A percentile compares a stretch with the other conserved stretches of the same genome.
phyloP scores from a whole-genome alignment of 2,113 vertebrate genomes.

The Micronycteris hirsuta region DNA sequence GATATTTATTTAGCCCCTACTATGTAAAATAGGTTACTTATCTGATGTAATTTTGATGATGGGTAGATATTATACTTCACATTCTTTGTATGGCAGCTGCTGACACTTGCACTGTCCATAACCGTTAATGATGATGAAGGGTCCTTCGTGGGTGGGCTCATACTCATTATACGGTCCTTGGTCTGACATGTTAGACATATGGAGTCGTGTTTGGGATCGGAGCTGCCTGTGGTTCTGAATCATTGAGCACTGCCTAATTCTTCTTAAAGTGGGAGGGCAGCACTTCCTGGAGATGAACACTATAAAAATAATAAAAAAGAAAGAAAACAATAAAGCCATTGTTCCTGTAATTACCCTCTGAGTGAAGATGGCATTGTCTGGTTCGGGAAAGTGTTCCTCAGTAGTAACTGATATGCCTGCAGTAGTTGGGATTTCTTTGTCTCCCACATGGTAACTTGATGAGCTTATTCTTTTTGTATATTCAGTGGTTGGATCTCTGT shows the following conservation, averaged over 20 bases:
- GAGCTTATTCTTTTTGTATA: conserved; percentile 94
- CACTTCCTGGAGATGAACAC: conserved; percentile 99
- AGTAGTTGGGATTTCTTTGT: conserved; percentile 95
- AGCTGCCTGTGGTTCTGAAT: conserved; percentile 98
- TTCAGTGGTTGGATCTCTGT: conserved; percentile 88
- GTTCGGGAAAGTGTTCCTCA: conserved; percentile 88
- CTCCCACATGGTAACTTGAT: conserved; percentile 93
- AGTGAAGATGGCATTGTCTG: conserved; percentile 96
- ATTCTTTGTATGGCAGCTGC: conserved; percentile 99
- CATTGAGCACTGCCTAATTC: conserved; percentile 97
- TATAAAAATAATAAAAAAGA: conserved; percentile 99
- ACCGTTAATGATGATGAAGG: conserved; percentile 98
- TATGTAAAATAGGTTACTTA: conserved; percentile 86
- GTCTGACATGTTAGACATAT: conserved; percentile 96
- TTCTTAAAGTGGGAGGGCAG: conserved; percentile 96
- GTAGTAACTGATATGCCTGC: conserved; percentile 89
- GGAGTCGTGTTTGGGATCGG: conserved; percentile 96
- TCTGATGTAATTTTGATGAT: conserved; percentile 78
- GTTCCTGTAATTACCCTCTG: conserved; percentile 98
- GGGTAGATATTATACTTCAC: conserved; percentile 93
- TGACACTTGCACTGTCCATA: conserved; percentile 99
- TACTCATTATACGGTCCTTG: conserved; percentile 99
- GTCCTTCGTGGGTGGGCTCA: conserved; percentile 96
- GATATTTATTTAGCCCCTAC: conserved; percentile 81
- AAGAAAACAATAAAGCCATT: conserved; percentile 99